Base-by-base conservation (phyloP, 2,113 vertebrate genomes). In the Psephotus haematonotus region DNA sequence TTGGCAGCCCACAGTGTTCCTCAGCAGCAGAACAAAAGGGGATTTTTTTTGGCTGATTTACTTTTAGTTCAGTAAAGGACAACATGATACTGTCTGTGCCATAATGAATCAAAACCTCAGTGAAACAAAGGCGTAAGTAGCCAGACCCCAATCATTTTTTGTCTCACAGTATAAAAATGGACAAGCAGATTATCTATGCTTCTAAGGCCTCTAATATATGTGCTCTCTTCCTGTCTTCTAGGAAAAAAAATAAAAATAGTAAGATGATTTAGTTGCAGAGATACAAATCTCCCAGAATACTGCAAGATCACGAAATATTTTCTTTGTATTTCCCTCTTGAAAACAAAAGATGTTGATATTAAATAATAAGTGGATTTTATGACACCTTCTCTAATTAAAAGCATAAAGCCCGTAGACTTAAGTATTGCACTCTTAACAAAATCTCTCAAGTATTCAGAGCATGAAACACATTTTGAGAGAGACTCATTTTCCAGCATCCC, bases 21-120 rank as follows among this genome's bases (percentile, higher is more conserved):
- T 95, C 96, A 94, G 95, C 89, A 96, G 91, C 86, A 94, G 95
- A 96, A 96, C 93, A 97, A 96, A 97, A 96, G 86, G 70, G 86
- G 86, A 93, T 79, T 92, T 97, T 94, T 95, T 93, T 94, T 68
- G 91, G 74, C 44, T 1, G 81, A 91, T 87, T 97, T 95, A 96
- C 86, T 96, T 96, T 88, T 89, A 82, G 92, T 96, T 96, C 92
- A 93, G 92, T 93, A 87, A 96, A 91, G 92, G 92, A 97, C 96
- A 97, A 94, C 90, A 84, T 72, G 90, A 94, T 92, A 96, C 88
- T 93, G 90, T 94, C 83, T 95, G 81, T 89, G 77, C 80, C 43
- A 43, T 69, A 95, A 96, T 87, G 77, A 96, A 95, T 92, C 52
- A 82, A 95, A 96, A 77, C 25, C 82, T 81, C 88, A 90, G 78